Percentiles rank a stretch among this genome's conserved stretches.
Conservation (phyloP, 2,113 vertebrate genomes). For the Octodon degus region DNA sequence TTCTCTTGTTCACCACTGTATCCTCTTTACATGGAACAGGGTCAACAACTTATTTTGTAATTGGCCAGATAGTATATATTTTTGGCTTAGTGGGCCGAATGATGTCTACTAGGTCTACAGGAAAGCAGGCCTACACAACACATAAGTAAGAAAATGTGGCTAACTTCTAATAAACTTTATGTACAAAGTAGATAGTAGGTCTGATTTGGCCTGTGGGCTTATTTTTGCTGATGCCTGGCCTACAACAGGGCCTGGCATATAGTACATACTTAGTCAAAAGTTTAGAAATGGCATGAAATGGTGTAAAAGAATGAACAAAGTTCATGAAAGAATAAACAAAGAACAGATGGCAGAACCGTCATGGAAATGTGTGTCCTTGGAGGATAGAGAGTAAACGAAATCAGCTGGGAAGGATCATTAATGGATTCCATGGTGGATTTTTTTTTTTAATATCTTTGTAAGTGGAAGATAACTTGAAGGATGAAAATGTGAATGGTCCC, state of each 20-base stretch:
- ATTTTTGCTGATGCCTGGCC: not conserved
- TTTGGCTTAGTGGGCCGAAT: not conserved
- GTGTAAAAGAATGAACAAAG: not conserved
- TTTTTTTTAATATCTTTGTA: conserved; percentile 4
- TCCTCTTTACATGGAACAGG: not conserved
- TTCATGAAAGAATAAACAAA: not conserved
- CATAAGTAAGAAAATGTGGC: not conserved
- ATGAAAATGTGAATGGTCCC: not conserved
- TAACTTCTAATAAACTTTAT: not conserved
- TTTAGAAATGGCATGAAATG: not conserved
- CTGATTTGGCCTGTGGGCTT: not conserved
- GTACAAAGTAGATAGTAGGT: not conserved
- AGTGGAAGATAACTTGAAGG: not conserved
- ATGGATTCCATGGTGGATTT: not conserved
- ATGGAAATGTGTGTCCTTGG: conserved; percentile 12
- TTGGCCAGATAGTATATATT: not conserved
- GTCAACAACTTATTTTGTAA: not conserved
- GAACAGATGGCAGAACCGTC: not conserved
- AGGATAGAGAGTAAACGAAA: not conserved
- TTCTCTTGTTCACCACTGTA: not conserved
- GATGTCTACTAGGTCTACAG: not conserved
- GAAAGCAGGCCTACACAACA: not conserved
- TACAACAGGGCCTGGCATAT: not conserved
- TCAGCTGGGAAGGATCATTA: not conserved
- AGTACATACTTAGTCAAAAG: not conserved